Base-by-base conservation (phyloP, 2,888 invertebrate species). In the Petrophora chlorosata region DNA sequence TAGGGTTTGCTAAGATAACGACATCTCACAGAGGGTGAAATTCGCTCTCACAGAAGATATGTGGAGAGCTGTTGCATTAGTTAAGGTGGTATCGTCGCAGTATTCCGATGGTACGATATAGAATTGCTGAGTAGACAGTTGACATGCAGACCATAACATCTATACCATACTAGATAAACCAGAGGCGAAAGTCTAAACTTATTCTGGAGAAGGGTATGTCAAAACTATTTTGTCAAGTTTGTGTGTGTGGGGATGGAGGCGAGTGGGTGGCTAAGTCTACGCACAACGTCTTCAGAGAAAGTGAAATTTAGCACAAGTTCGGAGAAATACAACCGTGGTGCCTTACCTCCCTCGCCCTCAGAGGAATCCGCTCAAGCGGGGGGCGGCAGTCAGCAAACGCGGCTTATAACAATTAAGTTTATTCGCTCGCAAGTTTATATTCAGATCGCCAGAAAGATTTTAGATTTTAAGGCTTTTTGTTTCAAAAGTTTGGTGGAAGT, bases 231-330 rank as follows among this genome's bases (percentile, higher is more conserved):
- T 71, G 65, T 64, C 67, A 79, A 82, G 79, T 82, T 81, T 70
- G 71, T 73, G 65, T 70, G 71, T 73, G 65, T 70, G 73, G 66
- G 72, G 66, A 67, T 57, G 75, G 76, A 75, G 73, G 68, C 58
- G 67, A 70, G 81, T 77, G 85, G 86, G 80, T 77, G 84, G 81
- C 76, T 85, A 79, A 82, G 80, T 85, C 82, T 85, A 89, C 89
- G 87, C 86, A 88, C 80, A 82, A 62, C 85, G 84, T 89, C 90
- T 88, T 89, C 79, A 77, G 82, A 84, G 90, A 90, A 90, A 90
- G 90, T 89, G 90, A 90, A 90, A 90, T 89, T 90, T 88, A 85
- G 88, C 85, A 80, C 89, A 87, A 90, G 85, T 89, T 89, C 79
- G 85, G 85, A 83, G 88, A 83, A 89, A 88, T 85, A 87, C 88